phyloP scores from a whole-genome alignment of 2,888 invertebrate species.

The Ochropacha duplaris region DNA sequence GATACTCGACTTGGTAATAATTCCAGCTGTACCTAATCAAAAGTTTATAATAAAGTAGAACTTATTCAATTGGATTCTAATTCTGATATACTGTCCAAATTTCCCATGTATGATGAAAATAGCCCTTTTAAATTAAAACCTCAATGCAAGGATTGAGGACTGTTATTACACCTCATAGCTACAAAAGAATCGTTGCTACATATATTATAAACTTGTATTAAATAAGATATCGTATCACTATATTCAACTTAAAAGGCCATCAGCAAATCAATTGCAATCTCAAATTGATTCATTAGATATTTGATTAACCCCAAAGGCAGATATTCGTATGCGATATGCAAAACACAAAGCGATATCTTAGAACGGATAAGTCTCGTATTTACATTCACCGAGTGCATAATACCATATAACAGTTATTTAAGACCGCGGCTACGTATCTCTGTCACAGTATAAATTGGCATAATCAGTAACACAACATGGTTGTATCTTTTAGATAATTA shows the following conservation, averaged over 20 bases:
- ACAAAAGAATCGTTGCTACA: background rate
- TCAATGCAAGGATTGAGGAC: too few species aligned
- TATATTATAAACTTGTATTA: background rate
- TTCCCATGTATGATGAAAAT: too few species aligned
- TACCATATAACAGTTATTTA: conserved; percentile 1
- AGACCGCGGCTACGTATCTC: conserved; percentile 8
- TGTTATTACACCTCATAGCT: background rate
- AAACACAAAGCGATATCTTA: conserved; percentile 57
- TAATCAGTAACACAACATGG: background rate
- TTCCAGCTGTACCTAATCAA: too few species aligned
- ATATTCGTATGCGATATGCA: conserved; percentile 69
- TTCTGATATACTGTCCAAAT: too few species aligned
- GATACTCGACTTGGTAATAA: too few species aligned
- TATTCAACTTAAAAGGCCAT: conserved; percentile 31
- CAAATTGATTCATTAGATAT: conserved; percentile 75
- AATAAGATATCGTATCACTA: conserved; percentile 1
- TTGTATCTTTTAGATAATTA: background rate
- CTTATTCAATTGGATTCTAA: too few species aligned
- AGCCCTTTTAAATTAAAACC: too few species aligned
- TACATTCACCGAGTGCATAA: conserved; percentile 40
- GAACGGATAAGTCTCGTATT: conserved; percentile 47
- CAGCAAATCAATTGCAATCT: conserved; percentile 35
- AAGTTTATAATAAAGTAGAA: too few species aligned
- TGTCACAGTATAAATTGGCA: conserved; percentile 1
- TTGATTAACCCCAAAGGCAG: conserved; percentile 61